Base-by-base conservation (phyloP, 2,113 vertebrate genomes). In the Antigone vipio region DNA sequence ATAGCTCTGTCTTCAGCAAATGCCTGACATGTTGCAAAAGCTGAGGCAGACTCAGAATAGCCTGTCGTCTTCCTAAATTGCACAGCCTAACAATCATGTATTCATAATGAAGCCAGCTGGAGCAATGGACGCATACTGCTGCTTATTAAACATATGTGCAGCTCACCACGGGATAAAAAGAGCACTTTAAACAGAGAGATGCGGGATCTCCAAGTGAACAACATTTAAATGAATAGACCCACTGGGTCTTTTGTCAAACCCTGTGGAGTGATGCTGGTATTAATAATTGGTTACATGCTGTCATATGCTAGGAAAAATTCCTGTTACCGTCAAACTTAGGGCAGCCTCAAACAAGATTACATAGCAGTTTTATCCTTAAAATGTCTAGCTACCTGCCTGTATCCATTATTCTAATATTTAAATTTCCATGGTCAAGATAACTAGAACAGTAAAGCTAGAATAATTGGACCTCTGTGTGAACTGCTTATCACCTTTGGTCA, bases 281-380 rank as follows among this genome's bases (percentile, higher is more conserved):
- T 96, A 91, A 85, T 93, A 93, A 92, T 85, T 89, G 90, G 81
- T 90, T 91, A 72, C 88, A 58, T n/a, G 82, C 92, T 96, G 88
- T 93, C 58, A n/a, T 47, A 11, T 20, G 44, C 64, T 83, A 5
- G 38, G 68, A 77, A 81, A 84, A 84, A 78, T 82, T 83, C 78
- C 85, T 89, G 64, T 92, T 93, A 23, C 66, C 34, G 12, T 79
- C 75, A 90, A 58, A 92, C 63, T 75, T 58, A 34, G 66, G 58
- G 66, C 62, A 82, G 60, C 77, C 77, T 82, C 62, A 58, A 58
- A 89, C 73, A 58, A 50, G 77, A 92, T 79, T 73, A 56, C 18
- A 6, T 34, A 18, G 32, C 64, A 79, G 0, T 83, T 69, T 62
- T 44, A 52, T 52, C 45, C 58, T 66, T 88, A 64, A 73, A 59